A percentile compares a stretch with the other conserved stretches of the same genome.
Evolutionary conservation across 2,797 vertebrate species (phyloP).

Genomic region (Clarias fuscus): DNA sequence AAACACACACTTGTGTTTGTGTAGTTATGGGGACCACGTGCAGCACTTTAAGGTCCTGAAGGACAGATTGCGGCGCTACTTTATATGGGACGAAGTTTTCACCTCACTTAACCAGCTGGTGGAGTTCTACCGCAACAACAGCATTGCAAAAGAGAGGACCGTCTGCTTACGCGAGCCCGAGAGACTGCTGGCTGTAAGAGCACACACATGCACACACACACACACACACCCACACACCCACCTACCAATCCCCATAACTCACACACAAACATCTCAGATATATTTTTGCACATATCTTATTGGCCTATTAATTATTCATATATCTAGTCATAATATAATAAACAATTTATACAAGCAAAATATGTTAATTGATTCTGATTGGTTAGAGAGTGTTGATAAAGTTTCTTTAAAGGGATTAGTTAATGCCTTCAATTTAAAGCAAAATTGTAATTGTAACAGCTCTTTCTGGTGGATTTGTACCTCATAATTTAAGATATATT

Average conservation of each 20-base stretch:
- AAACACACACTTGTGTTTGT: neutral
- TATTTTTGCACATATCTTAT: too few relatives aligned
- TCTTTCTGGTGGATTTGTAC: neutral
- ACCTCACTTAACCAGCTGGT: constrained; percentile 93
- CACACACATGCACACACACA: neutral
- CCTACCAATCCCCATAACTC: neutral
- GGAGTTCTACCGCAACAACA: constrained; percentile 90
- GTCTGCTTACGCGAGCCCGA: constrained; percentile 85
- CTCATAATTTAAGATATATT: neutral
- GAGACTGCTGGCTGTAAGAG: constrained; percentile 63
- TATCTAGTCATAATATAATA: too few relatives aligned
- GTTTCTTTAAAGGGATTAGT: too few relatives aligned
- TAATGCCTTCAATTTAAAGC: too few relatives aligned
- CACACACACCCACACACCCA: neutral
- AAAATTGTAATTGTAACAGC: too few relatives aligned
- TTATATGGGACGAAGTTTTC: constrained; percentile 94
- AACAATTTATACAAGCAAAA: too few relatives aligned
- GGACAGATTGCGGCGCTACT: constrained; percentile 85
- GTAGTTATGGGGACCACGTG: constrained; percentile 87
- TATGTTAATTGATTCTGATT: neutral
- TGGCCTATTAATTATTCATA: too few relatives aligned
- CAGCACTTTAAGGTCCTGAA: constrained; percentile 96
- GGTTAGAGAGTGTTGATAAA: neutral
- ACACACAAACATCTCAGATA: neutral
- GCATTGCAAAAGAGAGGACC: constrained; percentile 84